phyloP scores from a whole-genome alignment of 2,888 invertebrate species.

The Xestia ashworthii region DNA sequence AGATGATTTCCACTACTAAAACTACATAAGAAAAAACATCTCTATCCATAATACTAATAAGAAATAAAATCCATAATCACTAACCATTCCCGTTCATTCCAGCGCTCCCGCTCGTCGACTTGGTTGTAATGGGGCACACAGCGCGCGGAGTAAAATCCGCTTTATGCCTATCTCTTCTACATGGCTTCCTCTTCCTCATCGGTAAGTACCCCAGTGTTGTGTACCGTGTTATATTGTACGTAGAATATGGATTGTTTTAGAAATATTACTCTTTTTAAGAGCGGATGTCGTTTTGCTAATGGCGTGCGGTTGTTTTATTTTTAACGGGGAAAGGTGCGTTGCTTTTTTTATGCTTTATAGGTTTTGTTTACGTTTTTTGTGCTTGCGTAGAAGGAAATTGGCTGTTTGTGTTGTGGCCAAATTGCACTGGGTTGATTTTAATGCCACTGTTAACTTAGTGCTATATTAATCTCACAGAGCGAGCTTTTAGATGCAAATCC shows the following conservation, averaged over 20 bases:
- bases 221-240: constrained; percentile 35
- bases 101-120: constrained; percentile 73
- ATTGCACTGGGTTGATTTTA: not conserved
- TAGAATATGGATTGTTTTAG: constrained; percentile 46
- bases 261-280: constrained; percentile 47
- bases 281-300: constrained; percentile 45
- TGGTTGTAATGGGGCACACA: constrained; percentile 80
- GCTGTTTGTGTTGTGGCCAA: not conserved
- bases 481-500: too few species aligned
- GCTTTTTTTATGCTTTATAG: not conserved
- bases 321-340: not conserved
- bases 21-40: not conserved
- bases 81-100: constrained; percentile 71
- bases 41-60: constrained; percentile 9
- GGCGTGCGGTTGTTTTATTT: constrained; percentile 31
- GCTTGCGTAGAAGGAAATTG: not conserved
- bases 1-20: not conserved
- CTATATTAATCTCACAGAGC: too few species aligned
- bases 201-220: constrained; percentile 76
- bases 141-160: constrained; percentile 78
- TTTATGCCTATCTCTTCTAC: constrained; percentile 85
- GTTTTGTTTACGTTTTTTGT: not conserved
- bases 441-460: too few species aligned
- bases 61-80: constrained; percentile 51
- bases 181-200: constrained; percentile 85